Percentiles rank a stretch among this genome's conserved stretches.
Evolutionary conservation across 2,113 vertebrate genomes (phyloP).

Genomic region (Corythornis vintsioides): DNA sequence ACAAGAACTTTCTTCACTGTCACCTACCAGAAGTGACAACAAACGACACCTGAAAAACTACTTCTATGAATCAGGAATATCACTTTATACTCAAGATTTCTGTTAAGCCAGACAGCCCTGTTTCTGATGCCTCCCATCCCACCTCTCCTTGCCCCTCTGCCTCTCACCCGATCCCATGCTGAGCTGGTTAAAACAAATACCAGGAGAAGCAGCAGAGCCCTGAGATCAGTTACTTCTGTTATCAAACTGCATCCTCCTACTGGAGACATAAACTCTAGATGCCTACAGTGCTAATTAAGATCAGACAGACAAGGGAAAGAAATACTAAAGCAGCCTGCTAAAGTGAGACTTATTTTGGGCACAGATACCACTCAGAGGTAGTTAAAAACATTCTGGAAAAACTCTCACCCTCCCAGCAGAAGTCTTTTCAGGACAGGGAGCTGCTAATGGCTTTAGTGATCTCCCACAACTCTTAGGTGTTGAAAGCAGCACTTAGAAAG

Average conservation of each 20-base stretch:
- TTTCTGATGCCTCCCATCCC: background rate
- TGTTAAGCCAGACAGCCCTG: background rate
- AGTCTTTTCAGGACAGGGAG: background rate
- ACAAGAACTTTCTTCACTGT: background rate
- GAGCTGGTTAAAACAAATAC: background rate
- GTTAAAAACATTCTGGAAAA: background rate
- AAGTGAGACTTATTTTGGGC: background rate
- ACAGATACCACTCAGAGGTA: background rate
- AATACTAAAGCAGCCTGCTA: background rate
- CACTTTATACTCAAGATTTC: background rate
- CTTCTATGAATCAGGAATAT: background rate
- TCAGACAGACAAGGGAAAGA: background rate
- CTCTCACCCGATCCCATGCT: background rate
- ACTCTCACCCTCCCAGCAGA: background rate
- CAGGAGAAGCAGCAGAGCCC: conserved; percentile 1
- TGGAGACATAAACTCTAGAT: background rate
- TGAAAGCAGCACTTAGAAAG: conserved; percentile 21
- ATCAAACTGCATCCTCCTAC: conserved; percentile 50
- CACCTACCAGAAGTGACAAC: background rate
- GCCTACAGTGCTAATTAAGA: background rate
- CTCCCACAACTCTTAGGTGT: background rate
- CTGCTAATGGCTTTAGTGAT: conserved; percentile 32
- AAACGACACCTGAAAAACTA: background rate
- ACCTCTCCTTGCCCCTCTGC: background rate
- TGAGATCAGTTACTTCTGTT: background rate